Evolutionary conservation across 2,797 vertebrate species (phyloP).

Genomic region (Hoplostethus atlanticus): DNA sequence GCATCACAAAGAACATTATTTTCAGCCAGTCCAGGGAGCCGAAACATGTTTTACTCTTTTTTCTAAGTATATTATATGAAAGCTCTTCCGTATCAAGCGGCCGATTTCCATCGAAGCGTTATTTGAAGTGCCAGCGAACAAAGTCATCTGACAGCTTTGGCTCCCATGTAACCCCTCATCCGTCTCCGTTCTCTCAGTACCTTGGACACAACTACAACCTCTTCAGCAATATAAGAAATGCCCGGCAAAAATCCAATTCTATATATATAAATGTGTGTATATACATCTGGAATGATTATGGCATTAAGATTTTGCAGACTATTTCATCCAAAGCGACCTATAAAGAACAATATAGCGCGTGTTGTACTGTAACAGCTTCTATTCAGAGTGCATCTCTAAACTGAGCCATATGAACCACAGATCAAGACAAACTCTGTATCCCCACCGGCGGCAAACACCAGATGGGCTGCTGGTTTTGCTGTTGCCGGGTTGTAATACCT

Average conservation of each 20-base stretch:
- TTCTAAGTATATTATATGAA: slow-evolving; percentile 5
- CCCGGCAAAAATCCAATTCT: slow-evolving; percentile 15
- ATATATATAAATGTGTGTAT: slow-evolving; percentile 14
- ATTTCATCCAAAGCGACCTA: slow-evolving; percentile 48
- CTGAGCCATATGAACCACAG: slow-evolving; percentile 59
- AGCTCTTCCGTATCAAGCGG: slow-evolving; percentile 9
- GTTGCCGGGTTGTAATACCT: slow-evolving; percentile 15
- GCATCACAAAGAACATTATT: slow-evolving; percentile 37
- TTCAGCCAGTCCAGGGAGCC: slow-evolving; percentile 14
- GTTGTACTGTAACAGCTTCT: slow-evolving; percentile 47
- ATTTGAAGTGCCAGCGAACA: slow-evolving; percentile 26
- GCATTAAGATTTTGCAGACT: slow-evolving; percentile 42
- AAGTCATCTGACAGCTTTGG: slow-evolving; percentile 2
- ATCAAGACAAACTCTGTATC: slow-evolving; percentile 32
- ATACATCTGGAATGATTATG: slow-evolving; percentile 21
- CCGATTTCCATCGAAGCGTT: slow-evolving; percentile 23
- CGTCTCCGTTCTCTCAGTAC: slow-evolving; percentile 6
- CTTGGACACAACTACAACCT: slow-evolving; percentile 42
- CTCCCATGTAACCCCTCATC: too few relatives aligned
- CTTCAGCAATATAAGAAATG: slow-evolving; percentile 29
- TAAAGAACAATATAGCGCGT: slow-evolving; percentile 55
- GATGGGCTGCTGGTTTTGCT: slow-evolving; percentile 19
- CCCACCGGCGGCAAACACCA: slow-evolving; percentile 18
- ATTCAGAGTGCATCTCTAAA: slow-evolving; percentile 53
- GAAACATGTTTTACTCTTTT: slow-evolving; percentile 30